phyloP scores from a whole-genome alignment of 2,113 vertebrate genomes.

The Arothron firmamentum region DNA sequence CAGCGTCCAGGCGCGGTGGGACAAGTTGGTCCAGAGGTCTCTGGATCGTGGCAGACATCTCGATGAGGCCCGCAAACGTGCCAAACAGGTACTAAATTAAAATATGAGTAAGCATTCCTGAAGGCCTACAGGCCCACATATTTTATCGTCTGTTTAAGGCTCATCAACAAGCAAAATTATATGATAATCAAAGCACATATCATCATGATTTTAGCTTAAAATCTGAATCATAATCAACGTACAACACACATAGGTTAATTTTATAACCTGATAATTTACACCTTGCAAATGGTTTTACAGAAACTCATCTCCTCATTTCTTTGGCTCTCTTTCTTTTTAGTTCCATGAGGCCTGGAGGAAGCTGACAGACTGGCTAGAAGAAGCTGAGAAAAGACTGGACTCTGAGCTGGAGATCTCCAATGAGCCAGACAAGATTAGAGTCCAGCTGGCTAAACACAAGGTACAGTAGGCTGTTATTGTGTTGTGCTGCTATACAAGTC shows the following conservation, averaged over 20 bases:
- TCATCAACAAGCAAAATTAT: too few relatives aligned
- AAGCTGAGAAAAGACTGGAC: slow-evolving; percentile 92
- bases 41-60: slow-evolving; percentile 92
- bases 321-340: slow-evolving; percentile 56
- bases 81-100: slow-evolving; percentile 87
- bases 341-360: slow-evolving; percentile 99
- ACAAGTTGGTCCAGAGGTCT: slow-evolving; percentile 95
- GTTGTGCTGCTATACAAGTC: neutral
- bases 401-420: slow-evolving; percentile 98
- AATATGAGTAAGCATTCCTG: neutral
- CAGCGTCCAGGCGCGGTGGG: slow-evolving; percentile 97
- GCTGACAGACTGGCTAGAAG: slow-evolving; percentile 93
- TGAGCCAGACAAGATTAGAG: slow-evolving; percentile 97
- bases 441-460: slow-evolving; percentile 96
- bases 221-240: too few relatives aligned
- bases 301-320: too few relatives aligned
- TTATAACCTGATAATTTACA: too few relatives aligned
- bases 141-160: too few relatives aligned
- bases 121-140: too few relatives aligned
- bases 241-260: neutral
- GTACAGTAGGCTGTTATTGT: slow-evolving; percentile 53
- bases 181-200: too few relatives aligned
- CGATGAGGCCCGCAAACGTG: slow-evolving; percentile 93
- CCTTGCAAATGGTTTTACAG: too few relatives aligned
- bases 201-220: too few relatives aligned